A percentile compares a stretch with the other conserved stretches of the same genome.
Conservation (phyloP, 2,797 vertebrate genomes). For the Hirundo rustica region DNA sequence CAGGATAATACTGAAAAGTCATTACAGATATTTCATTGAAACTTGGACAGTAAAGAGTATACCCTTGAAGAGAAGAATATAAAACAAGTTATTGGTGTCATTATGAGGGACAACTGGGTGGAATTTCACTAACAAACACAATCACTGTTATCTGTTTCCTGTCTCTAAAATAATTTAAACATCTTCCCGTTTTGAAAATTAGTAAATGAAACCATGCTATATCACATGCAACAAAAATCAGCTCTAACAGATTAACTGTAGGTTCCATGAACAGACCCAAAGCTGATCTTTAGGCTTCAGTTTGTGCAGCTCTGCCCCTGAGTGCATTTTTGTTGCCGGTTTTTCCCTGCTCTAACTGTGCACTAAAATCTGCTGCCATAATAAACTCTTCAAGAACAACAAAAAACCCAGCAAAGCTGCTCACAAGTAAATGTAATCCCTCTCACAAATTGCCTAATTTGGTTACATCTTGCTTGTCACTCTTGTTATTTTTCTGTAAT, state of each 20-base stretch:
- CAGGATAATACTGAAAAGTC: not conserved
- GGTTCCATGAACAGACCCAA: not conserved
- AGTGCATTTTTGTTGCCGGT: not conserved
- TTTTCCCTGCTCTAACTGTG: not conserved
- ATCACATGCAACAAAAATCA: not conserved
- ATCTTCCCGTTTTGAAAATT: not conserved
- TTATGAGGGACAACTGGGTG: not conserved
- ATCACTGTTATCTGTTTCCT: not conserved
- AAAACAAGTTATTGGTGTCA: not conserved
- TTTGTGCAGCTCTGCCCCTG: not conserved
- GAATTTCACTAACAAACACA: not conserved
- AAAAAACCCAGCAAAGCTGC: not conserved
- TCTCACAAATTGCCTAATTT: not conserved
- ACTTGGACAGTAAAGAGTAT: not conserved
- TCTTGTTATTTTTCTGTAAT: slow-evolving; percentile 27
- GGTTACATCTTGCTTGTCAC: not conserved
- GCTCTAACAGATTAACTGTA: not conserved
- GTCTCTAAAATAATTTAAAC: not conserved
- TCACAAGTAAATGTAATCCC: not conserved
- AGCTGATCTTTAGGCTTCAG: not conserved
- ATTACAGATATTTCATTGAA: not conserved
- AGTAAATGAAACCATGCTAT: rapidly evolving
- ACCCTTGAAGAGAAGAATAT: not conserved
- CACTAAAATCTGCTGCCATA: not conserved
- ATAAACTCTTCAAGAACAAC: not conserved